phyloP scores from a whole-genome alignment of 2,888 invertebrate species.

The Salticus scenicus region DNA sequence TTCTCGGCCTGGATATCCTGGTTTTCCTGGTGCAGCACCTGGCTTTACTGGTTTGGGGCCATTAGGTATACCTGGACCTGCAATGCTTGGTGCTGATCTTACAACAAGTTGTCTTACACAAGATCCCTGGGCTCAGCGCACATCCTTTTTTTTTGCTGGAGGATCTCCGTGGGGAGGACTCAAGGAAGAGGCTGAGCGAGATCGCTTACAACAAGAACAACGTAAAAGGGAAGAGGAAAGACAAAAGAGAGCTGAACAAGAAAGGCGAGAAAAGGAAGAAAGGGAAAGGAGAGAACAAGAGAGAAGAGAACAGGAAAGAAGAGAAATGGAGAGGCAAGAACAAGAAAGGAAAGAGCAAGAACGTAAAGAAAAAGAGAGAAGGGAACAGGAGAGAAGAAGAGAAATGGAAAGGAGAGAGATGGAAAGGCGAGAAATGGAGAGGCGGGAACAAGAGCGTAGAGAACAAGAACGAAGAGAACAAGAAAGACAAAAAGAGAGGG shows the following conservation, averaged over 20 bases:
- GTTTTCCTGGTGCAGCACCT: slow-evolving; percentile 68
- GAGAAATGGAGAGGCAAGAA: slow-evolving; percentile 38
- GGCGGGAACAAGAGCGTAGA: slow-evolving; percentile 38
- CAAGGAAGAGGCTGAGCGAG: slow-evolving; percentile 75
- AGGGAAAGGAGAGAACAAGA: slow-evolving; percentile 69
- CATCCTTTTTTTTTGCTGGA: slow-evolving; percentile 76
- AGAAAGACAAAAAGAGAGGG: slow-evolving; percentile 64
- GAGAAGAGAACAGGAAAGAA: slow-evolving; percentile 51
- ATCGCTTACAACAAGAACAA: slow-evolving; percentile 75
- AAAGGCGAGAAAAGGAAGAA: slow-evolving; percentile 80
- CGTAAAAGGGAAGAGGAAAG: slow-evolving; percentile 79
- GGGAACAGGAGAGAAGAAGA: slow-evolving; percentile 45
- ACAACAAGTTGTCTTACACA: slow-evolving; percentile 34
- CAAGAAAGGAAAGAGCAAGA: slow-evolving; percentile 55
- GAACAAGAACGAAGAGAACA: no score
- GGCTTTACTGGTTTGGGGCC: slow-evolving; percentile 71
- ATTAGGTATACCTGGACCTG: slow-evolving; percentile 64
- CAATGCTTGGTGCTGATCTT: slow-evolving; percentile 41
- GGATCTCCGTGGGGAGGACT: slow-evolving; percentile 75
- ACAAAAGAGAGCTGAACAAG: slow-evolving; percentile 77
- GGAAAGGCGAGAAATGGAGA: slow-evolving; percentile 55
- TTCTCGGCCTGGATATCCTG: slow-evolving; percentile 71
- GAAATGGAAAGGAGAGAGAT: slow-evolving; percentile 40
- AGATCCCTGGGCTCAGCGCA: slow-evolving; percentile 75
- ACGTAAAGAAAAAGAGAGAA: slow-evolving; percentile 52